These are phyloP conservation scores for Gambusia yucatana DNA, from an alignment of 2,797 vertebrate genomes.

Conservation along the genomic window DNA sequence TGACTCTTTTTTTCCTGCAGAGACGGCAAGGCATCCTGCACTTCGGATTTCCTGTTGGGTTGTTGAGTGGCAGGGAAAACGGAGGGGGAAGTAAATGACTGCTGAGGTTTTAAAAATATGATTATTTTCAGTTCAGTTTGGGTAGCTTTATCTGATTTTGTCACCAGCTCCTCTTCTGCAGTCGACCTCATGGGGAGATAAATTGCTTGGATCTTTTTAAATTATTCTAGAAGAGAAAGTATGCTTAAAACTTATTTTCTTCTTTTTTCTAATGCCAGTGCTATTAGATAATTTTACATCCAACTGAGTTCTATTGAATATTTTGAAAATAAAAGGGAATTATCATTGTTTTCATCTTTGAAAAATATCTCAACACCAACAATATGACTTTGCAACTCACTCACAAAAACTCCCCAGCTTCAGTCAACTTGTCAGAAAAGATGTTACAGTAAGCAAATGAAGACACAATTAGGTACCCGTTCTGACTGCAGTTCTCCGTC, in stretches of 20 bases:
- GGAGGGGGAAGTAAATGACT: not conserved
- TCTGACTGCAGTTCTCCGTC: conserved; percentile 48
- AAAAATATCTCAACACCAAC: conserved; percentile 10
- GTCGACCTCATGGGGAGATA: conserved; percentile 39
- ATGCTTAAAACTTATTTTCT: conserved; percentile 8
- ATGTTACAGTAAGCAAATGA: conserved; percentile 49
- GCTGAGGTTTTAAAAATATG: conserved; percentile 1
- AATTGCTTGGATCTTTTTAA: conserved; percentile 38
- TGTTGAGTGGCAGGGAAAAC: conserved; percentile 24
- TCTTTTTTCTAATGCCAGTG: conserved; percentile 4
- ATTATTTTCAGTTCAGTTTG: not conserved
- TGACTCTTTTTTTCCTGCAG: conserved; percentile 10
- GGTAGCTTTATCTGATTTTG: conserved; percentile 34
- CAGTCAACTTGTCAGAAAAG: conserved; percentile 29
- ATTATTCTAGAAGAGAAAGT: conserved; percentile 21
- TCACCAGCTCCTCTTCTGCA: not conserved
- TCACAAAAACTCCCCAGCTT: conserved; percentile 5
- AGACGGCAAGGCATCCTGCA: conserved; percentile 34
- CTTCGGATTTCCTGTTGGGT: conserved; percentile 28
- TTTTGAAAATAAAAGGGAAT: conserved; percentile 23
- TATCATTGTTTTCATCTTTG: conserved; percentile 2
- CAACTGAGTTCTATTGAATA: conserved; percentile 44
- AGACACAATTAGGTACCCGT: conserved; percentile 53
- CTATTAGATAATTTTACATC: conserved; percentile 31
- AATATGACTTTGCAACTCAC: conserved; percentile 14